These are phyloP conservation scores for Yasuhikotakia modesta DNA, from an alignment of 2,797 vertebrate species.

Conservation along the genomic window DNA sequence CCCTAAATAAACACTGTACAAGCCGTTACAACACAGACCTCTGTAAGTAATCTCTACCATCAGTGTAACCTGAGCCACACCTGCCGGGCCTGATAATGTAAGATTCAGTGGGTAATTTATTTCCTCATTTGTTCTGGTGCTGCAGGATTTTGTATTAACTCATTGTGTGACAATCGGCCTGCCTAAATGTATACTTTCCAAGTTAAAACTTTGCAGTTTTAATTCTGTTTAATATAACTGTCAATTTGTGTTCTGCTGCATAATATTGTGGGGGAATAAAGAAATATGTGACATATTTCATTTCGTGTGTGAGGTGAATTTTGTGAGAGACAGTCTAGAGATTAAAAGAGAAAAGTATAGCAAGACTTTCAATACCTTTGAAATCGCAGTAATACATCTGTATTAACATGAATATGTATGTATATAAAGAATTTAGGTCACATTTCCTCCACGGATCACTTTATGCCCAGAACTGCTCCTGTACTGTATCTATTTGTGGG, in stretches of 20 bases:
- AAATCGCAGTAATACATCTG: background rate
- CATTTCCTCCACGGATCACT: no score
- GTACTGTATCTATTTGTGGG: no score
- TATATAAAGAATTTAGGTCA: no score
- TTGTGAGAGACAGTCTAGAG: constrained; percentile 15
- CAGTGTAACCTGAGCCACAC: no score
- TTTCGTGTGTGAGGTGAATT: no score
- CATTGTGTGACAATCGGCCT: constrained; percentile 11
- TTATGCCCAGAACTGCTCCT: no score
- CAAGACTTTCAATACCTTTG: constrained; percentile 41
- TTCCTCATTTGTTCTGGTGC: constrained; percentile 51
- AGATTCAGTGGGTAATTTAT: constrained; percentile 31
- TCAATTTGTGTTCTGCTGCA: background rate
- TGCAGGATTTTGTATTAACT: constrained; percentile 41
- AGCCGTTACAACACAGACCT: constrained; percentile 8
- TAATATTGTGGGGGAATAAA: constrained; percentile 9
- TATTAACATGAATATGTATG: no score
- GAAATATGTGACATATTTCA: no score
- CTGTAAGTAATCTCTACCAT: constrained; percentile 27
- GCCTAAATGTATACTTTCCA: constrained; percentile 5
- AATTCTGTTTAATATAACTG: background rate
- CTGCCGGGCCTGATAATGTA: constrained; percentile 19
- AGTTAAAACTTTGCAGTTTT: no score
- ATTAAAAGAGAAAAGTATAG: constrained; percentile 24
- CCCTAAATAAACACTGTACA: constrained; percentile 18